Evolutionary conservation across 2,797 vertebrate genomes (phyloP), one percentile per base, ranked within the genome.

Genomic region (Xyrichtys novacula): DNA sequence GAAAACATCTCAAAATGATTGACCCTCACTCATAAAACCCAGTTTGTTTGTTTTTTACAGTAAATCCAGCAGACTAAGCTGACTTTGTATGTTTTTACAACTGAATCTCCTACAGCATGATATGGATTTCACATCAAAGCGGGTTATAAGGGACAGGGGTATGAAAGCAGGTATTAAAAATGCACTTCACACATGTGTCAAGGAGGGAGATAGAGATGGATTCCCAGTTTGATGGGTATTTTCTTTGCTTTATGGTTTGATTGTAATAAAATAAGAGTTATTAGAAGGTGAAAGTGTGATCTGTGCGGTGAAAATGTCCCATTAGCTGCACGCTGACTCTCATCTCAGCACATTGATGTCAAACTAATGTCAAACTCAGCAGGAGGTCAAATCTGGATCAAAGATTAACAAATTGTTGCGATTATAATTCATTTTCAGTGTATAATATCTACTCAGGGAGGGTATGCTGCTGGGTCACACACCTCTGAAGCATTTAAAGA

Each of bases 251-350:
- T 62, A 14, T 28, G 56, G 0, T 71, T 60, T 85, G 68, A 76
- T 63, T 64, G 58, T 67, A 80, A 81, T 65, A 53, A 50, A 62
- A 78, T 54, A 50, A 64, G 6, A 56, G 71, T 72, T 25, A 86
- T 82, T 55, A 75, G 54, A 69, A 46, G 64, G 58, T 61, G 57
- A 76, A 78, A 47, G 58, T 84, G 76, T 83, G 75, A 73, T 69
- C 57, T 73, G 61, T 73, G 68, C 69, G 60, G 65, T 86, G 81
- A 90, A 78, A 86, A 84, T 77, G 76, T 78, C 63, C 62, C 55
- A 88, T 90, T 80, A 81, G 69, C 85, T 68, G 28, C 90, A 85
- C 61, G 88, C 90, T 90, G 88, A 59, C 79, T 87, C 79, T 49
- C 67, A 87, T 89, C 74, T 78, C 76, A 72, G 42, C 65, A 64